Base-by-base conservation (phyloP, 2,888 invertebrate genomes). In the Dryococelus australis region DNA sequence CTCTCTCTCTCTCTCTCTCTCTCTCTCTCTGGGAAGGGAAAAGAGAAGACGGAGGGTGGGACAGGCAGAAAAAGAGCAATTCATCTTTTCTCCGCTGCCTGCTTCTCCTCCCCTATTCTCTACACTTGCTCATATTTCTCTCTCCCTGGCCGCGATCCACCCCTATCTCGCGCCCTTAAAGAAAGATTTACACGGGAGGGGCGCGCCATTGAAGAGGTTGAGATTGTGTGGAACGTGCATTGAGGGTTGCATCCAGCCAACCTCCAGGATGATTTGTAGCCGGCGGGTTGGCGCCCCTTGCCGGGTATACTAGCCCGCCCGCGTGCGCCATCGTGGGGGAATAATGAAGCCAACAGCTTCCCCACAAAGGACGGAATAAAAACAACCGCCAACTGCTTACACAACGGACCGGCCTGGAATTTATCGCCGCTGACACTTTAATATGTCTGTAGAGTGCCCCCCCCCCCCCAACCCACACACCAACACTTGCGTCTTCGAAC, bases 141-240 rank as follows among this genome's bases (percentile, higher is more conserved):
- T 86, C 86, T 65, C 65, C 65, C n/a, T 10, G 20, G 65, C 65
- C 65, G n/a, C n/a, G n/a, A 65, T n/a, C 20, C 65, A 65, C 65
- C 65, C 65, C 80, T 51, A 53, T 86, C 87, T 87, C 28, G 65
- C 65, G 20, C 65, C 88, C 86, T 86, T 85, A 87, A 85, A 88
- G 88, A 88, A 88, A 88, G 88, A 88, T 88, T 88, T 88, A 88
- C 88, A 88, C 88, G 87, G 78, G 51, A n/a, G 85, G 84, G 87
- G 85, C 27, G 85, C 47, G 53, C 86, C 86, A 86, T 85, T 84
- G 86, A 43, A 85, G 86, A 84, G 84, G 84, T 84, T n/a, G 87
- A 83, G 87, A 86, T 43, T 86, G 86, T 79, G 28, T 35, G 85
- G 84, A 51, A n/a, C 85, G 28, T 28, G 85, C 85, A 51, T 28